These are phyloP conservation scores for Nycticebus coucang DNA, from an alignment of 2,113 vertebrate genomes.

Conservation along the genomic window DNA sequence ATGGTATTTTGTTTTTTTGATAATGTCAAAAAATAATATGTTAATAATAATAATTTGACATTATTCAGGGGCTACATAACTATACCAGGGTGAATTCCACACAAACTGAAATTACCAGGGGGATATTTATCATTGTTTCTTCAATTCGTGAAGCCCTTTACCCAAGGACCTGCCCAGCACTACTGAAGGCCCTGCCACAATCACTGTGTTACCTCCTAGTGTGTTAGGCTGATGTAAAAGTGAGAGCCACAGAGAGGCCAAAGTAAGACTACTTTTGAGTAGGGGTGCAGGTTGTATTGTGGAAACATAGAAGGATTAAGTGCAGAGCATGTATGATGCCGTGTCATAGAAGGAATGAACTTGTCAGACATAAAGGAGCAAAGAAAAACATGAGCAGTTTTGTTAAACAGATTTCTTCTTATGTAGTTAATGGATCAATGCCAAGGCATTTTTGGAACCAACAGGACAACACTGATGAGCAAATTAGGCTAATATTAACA, in stretches of 20 bases:
- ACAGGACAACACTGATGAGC: background rate
- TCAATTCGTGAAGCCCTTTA: background rate
- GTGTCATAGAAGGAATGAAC: background rate
- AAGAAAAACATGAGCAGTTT: background rate
- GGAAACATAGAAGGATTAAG: background rate
- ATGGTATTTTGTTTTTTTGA: background rate
- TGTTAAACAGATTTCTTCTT: conserved; percentile 6
- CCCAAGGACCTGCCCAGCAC: background rate
- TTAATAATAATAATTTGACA: background rate
- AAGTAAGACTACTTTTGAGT: background rate
- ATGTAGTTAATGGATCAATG: background rate
- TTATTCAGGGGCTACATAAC: background rate
- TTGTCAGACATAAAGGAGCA: background rate
- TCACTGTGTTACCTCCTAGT: background rate
- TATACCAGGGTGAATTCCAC: background rate
- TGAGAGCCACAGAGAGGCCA: background rate
- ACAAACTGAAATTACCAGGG: conserved; percentile 28
- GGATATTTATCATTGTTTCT: background rate
- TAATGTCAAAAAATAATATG: no score
- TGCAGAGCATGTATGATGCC: background rate
- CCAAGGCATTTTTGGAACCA: conserved; percentile 46
- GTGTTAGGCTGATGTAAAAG: background rate
- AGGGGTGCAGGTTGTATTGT: background rate
- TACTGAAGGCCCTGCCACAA: background rate
- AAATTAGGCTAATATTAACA: conserved; percentile 33